Percentiles rank a stretch among this genome's conserved stretches.
phyloP scores from a whole-genome alignment of 2,888 invertebrate species.

The Drosophila monieri region DNA sequence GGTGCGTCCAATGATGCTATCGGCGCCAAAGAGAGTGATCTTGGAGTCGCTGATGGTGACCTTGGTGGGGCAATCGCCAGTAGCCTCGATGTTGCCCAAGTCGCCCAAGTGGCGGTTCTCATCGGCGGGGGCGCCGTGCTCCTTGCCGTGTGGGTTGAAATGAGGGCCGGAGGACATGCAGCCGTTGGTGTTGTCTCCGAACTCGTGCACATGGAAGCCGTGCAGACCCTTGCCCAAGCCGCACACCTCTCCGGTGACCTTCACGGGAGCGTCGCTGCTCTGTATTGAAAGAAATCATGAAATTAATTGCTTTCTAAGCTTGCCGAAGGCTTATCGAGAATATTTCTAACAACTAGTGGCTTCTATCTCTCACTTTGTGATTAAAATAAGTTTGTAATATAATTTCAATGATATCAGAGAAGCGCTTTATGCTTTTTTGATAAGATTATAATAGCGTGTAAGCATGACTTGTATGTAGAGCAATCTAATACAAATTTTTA shows the following conservation, averaged over 20 bases:
- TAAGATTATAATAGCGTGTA: constrained; percentile 13
- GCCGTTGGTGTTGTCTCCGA: constrained; percentile 97
- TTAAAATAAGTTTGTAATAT: constrained; percentile 1
- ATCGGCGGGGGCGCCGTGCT: constrained; percentile 93
- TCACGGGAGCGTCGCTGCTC: constrained; percentile 88
- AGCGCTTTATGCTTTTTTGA: not conserved
- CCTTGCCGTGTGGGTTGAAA: constrained; percentile 92
- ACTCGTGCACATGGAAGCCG: constrained; percentile 96
- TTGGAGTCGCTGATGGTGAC: constrained; percentile 87
- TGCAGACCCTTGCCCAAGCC: constrained; percentile 90
- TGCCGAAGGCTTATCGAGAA: constrained; percentile 14
- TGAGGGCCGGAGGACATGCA: constrained; percentile 98
- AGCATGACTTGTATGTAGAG: constrained; percentile 25
- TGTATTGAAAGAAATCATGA: constrained; percentile 32
- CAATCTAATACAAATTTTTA: too few relatives aligned
- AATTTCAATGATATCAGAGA: not conserved
- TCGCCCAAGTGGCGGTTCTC: constrained; percentile 93
- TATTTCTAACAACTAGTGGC: constrained; percentile 7
- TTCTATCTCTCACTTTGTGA: not conserved
- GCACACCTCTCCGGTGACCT: constrained; percentile 91
- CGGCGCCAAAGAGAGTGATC: constrained; percentile 88
- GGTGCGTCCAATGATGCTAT: constrained; percentile 93
- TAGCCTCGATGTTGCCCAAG: constrained; percentile 92
- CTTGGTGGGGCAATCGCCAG: constrained; percentile 86
- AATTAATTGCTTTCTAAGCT: not conserved